phyloP scores from a whole-genome alignment of 2,797 vertebrate genomes.

The Aselliscus stoliczkanus region DNA sequence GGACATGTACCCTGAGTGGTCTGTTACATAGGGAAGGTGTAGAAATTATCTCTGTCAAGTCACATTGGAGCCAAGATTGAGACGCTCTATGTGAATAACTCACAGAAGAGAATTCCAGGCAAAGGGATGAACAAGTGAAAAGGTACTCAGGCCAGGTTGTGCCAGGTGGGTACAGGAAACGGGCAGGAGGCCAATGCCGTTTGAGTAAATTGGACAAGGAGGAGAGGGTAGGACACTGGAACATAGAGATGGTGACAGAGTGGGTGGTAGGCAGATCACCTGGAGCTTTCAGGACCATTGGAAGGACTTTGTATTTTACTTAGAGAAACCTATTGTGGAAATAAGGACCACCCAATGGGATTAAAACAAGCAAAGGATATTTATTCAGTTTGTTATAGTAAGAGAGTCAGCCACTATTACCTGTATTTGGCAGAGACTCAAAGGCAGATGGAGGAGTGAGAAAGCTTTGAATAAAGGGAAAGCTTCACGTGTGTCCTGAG shows the following conservation, averaged over 20 bases:
- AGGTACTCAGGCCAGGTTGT: background rate
- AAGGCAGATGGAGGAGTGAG: background rate
- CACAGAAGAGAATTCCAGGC: background rate
- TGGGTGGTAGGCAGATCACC: background rate
- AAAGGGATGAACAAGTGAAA: background rate
- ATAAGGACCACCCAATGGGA: background rate
- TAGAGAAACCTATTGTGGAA: background rate
- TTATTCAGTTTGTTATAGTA: background rate
- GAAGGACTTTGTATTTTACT: background rate
- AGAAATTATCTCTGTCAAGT: background rate
- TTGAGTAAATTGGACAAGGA: background rate
- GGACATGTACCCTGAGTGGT: background rate
- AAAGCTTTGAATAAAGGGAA: background rate
- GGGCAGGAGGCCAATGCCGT: background rate
- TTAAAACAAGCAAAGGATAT: background rate
- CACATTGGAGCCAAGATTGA: background rate
- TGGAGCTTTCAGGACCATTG: background rate
- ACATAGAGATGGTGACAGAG: no score
- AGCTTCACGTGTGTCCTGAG: background rate
- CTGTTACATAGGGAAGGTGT: background rate
- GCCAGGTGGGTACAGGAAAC: background rate
- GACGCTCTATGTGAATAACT: background rate
- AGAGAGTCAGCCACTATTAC: background rate
- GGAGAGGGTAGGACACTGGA: background rate
- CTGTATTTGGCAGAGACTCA: background rate